A percentile compares a stretch with the other conserved stretches of the same genome.
Conservation (phyloP, 2,797 vertebrate species). For the Malurus leucopterus region DNA sequence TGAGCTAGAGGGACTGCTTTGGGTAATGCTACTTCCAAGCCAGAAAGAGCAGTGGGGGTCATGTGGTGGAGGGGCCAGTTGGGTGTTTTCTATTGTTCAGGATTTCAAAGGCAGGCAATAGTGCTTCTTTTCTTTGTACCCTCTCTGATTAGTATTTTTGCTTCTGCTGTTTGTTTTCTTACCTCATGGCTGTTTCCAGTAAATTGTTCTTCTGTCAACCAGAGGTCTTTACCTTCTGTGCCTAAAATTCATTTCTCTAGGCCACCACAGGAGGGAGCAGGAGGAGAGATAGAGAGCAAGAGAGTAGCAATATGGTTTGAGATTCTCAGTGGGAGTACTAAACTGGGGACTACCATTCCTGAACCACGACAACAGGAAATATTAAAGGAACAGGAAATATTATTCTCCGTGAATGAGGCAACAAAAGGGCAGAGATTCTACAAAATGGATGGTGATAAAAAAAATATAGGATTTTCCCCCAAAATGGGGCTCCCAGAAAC, state of each 20-base stretch:
- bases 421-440: neutral
- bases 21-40: neutral
- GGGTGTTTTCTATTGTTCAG: neutral
- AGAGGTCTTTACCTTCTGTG: neutral
- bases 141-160: neutral
- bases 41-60: neutral
- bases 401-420: neutral
- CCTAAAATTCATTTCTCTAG: neutral
- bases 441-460: neutral
- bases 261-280: too few species aligned
- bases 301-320: neutral
- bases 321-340: neutral
- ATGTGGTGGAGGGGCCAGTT: accelerated
- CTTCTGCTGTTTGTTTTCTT: neutral
- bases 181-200: neutral
- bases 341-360: neutral
- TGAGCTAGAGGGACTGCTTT: neutral
- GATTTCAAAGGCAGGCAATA: neutral
- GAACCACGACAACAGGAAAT: neutral
- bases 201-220: neutral
- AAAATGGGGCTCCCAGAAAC: neutral
- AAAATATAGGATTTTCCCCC: neutral
- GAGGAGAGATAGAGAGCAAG: neutral
- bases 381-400: neutral
- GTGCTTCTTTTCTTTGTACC: neutral